These are phyloP conservation scores for Coleophora deauratella DNA, from an alignment of 2,888 invertebrate species.

Conservation along the genomic window DNA sequence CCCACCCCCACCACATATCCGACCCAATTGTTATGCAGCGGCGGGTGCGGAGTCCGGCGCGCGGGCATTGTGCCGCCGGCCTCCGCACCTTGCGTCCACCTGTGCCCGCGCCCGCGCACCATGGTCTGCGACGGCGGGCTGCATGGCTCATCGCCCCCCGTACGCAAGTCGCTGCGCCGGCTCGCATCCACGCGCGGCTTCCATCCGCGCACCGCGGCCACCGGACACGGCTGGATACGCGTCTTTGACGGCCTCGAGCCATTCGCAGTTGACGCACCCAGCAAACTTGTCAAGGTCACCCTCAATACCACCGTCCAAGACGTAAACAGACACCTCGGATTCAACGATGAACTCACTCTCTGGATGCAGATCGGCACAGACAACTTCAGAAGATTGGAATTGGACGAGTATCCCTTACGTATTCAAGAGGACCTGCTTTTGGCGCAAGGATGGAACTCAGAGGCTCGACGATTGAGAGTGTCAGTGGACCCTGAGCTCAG, in stretches of 20 bases:
- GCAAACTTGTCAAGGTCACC: slow-evolving; percentile 72
- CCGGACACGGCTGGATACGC: slow-evolving; percentile 75
- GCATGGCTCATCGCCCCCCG: slow-evolving; percentile 66
- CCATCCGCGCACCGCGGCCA: slow-evolving; percentile 38
- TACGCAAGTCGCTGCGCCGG: slow-evolving; percentile 62
- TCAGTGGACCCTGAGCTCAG: slow-evolving; percentile 79
- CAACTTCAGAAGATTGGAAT: slow-evolving; percentile 66
- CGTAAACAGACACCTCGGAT: slow-evolving; percentile 61
- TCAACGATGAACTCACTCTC: slow-evolving; percentile 60
- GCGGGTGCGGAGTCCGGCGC: slow-evolving; percentile 43
- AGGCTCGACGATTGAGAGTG: slow-evolving; percentile 73
- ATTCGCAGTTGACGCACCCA: slow-evolving; percentile 64
- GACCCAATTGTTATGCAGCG: slow-evolving; percentile 68
- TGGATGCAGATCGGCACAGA: slow-evolving; percentile 76
- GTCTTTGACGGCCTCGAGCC: slow-evolving; percentile 74
- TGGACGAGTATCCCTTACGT: slow-evolving; percentile 71
- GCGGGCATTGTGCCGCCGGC: slow-evolving; percentile 49
- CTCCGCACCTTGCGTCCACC: slow-evolving; percentile 49
- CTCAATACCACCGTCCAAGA: slow-evolving; percentile 74
- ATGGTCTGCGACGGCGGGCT: slow-evolving; percentile 67
- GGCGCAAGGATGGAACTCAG: slow-evolving; percentile 74
- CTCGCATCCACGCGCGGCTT: slow-evolving; percentile 69
- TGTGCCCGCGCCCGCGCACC: slow-evolving; percentile 46
- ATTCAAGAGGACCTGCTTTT: slow-evolving; percentile 77
- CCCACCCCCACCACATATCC: slow-evolving; percentile 67